Evolutionary conservation across 2,113 vertebrate species (phyloP), one percentile per base, ranked within the genome.

Genomic region (Periophthalmus modestus): DNA sequence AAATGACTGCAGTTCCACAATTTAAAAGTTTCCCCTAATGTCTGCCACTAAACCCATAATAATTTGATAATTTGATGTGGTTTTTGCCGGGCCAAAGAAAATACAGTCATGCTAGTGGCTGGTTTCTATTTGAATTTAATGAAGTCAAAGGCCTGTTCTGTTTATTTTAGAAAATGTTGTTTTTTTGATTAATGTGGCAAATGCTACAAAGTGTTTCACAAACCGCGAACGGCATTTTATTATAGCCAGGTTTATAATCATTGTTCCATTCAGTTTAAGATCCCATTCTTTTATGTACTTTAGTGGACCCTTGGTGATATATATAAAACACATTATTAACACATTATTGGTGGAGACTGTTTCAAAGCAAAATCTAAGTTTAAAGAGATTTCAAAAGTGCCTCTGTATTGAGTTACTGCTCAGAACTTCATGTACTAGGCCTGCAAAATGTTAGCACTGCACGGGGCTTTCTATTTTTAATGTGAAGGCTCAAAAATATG

Each of bases 41-140:
- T 50, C 50, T 47, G 50, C 15, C 10, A 34, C 3, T 34, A 36
- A 36, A 21, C 6, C 15, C 55, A 7, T 5, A 63, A 58, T 59
- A 47, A 1, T 57, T 47, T 39, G 13, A 19, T 73, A 4, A 69
- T 69, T 50, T 2, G 4, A 33, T 66, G 68, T 63, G 50, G 18
- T 59, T 72, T 71, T 43, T 13, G 19, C 62, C 70, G 16, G 16
- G 34, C 57, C 46, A 43, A 71, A 58, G 66, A 5, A 10, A 55
- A 23, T n/a, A 65, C 24, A 55, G 62, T 36, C 2, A n/a, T 11
- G 16, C 15, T 50, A 5, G 48, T 52, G 48, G 3, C 18, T 70
- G 54, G 18, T 47, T 21, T 36, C 18, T 63, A 63, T 39, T 39
- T 16, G 62, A 65, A 39, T 65, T 65, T 65, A 65, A 9, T 39